Evolutionary conservation across 2,888 invertebrate genomes (phyloP).

Genomic region (Leucophenga montana): DNA sequence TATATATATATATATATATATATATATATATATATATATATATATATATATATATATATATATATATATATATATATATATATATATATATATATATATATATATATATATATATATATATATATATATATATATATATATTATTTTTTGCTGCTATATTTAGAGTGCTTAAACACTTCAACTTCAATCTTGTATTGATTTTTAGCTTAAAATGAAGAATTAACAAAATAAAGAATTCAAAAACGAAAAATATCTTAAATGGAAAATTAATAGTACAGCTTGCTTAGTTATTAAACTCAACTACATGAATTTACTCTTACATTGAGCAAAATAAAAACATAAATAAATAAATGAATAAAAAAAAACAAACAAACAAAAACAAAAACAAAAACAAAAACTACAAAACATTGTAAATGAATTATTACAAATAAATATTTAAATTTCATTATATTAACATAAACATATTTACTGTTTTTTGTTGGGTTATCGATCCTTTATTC

Average conservation of each 20-base stretch:
- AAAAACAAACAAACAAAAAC: background rate
- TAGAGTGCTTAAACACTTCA: background rate
- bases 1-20: slow-evolving; percentile 29
- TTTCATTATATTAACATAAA: slow-evolving; percentile 56
- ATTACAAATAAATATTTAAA: slow-evolving; percentile 55
- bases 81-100: slow-evolving; percentile 8
- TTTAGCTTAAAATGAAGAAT: slow-evolving; percentile 21
- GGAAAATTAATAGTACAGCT: slow-evolving; percentile 36
- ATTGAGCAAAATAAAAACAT: slow-evolving; percentile 32
- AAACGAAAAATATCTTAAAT: slow-evolving; percentile 23
- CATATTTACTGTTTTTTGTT: slow-evolving; percentile 17
- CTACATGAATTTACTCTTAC: slow-evolving; percentile 35
- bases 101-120: slow-evolving; percentile 31
- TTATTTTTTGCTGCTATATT: slow-evolving; percentile 5
- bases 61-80: slow-evolving; percentile 17
- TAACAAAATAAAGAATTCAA: slow-evolving; percentile 21
- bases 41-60: slow-evolving; percentile 26
- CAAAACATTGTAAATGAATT: slow-evolving; percentile 51
- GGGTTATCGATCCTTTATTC: background rate
- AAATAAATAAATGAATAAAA: slow-evolving; percentile 14
- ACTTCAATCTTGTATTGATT: slow-evolving; percentile 23
- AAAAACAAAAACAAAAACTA: slow-evolving; percentile 1
- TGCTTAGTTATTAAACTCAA: slow-evolving; percentile 40
- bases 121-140: background rate
- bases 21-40: background rate